Percentiles rank a stretch among this genome's conserved stretches.
Evolutionary conservation across 2,113 vertebrate genomes (phyloP).

Genomic region (Lepus americanus): DNA sequence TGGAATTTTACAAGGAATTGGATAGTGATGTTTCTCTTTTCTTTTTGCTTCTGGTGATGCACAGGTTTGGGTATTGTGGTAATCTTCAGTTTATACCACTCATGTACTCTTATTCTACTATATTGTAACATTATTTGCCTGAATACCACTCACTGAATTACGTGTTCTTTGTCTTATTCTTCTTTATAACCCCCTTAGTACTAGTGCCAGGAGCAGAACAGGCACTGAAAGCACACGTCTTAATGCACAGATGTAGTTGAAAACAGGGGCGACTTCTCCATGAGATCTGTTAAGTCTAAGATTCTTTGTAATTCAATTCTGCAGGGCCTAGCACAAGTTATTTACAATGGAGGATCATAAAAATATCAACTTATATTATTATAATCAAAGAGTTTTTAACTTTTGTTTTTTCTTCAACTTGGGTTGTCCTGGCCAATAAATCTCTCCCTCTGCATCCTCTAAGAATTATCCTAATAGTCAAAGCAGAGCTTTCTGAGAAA

Average conservation of each 20-base stretch:
- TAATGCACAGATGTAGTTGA: background rate
- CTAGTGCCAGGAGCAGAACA: background rate
- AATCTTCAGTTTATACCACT: slow-evolving; percentile 26
- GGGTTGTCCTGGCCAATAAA: background rate
- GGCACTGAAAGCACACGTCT: slow-evolving; percentile 17
- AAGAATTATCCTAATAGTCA: slow-evolving; percentile 69
- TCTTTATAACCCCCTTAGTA: background rate
- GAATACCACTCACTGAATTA: background rate
- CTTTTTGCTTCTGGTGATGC: background rate
- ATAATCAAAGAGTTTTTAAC: slow-evolving; percentile 45
- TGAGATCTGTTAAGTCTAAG: slow-evolving; percentile 17
- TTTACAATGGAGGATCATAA: slow-evolving; percentile 27
- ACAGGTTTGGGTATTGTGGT: background rate
- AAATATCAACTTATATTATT: slow-evolving; percentile 42
- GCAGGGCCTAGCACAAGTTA: background rate
- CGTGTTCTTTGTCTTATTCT: slow-evolving; percentile 12
- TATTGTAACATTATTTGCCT: slow-evolving; percentile 40
- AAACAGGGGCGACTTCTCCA: slow-evolving; percentile 6
- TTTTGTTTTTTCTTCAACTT: background rate
- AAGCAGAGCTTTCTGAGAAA: slow-evolving; percentile 78
- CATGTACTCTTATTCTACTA: background rate
- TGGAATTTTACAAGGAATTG: slow-evolving; percentile 45
- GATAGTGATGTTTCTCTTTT: slow-evolving; percentile 42
- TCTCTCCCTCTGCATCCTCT: background rate
- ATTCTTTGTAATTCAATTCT: slow-evolving; percentile 29